Base-by-base conservation (phyloP, 2,888 invertebrate species). In the Pogonocherus hispidulus region DNA sequence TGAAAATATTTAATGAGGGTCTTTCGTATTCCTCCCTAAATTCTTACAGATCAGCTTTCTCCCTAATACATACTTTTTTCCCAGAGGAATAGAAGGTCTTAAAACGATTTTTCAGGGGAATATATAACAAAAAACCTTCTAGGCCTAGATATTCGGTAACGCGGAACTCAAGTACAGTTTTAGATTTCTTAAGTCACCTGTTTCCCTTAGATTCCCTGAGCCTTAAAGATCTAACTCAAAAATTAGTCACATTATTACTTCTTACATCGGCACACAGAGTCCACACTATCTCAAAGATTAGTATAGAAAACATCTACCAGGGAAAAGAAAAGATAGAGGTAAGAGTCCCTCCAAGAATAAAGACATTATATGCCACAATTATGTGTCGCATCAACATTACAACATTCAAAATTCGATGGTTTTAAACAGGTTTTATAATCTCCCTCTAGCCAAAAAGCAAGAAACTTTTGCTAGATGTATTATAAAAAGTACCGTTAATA, bases 381-480 rank as follows among this genome's bases (percentile, higher is more conserved):
- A 2, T 44, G 57, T 57, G 44, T 41, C 3, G 57, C 44, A 8
- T n/a, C 37, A 2, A 41, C 44, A 20, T 20, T 57, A 11, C 11
- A 37, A 3, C 8, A 35, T 1, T 55, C 9, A 46, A 3, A 16
- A 16, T n/a, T 66, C 66, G 41, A 32, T 66, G 4, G 47, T 57
- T 9, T 71, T 72, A 32, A 60, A 52, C 23, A 70, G 14, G 16
- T 71, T 72, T 37, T 71, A 72, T 23, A 72, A 71, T 51, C n/a
- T 27, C 51, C 72, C 72, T 5, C 4, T n/a, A n/a, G 59, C 9
- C 1, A 1, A 1, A 5, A 2, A 2, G 41, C 9, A 14, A 4
- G n/a, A 14, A 14, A 5, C 9, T 3, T 41, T 41, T 41, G 41
- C 41, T n/a, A 41, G 14, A 4, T 14, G 41, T 16, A 37, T 41